A percentile compares a stretch with the other conserved stretches of the same genome.
Conservation (phyloP, 2,888 invertebrate species). For the Nipponacmea schrenckii region DNA sequence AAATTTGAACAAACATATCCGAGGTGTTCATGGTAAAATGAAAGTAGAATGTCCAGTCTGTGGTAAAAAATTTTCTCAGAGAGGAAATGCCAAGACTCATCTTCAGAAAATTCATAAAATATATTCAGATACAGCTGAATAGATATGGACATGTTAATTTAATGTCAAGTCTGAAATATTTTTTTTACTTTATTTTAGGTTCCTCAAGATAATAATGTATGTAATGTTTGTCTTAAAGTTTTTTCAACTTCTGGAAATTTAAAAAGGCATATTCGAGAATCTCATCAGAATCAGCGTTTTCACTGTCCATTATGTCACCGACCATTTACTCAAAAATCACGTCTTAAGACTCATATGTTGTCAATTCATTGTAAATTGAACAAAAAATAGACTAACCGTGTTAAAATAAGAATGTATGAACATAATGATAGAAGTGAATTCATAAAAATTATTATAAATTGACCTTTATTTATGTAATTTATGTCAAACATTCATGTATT, state of each 20-base stretch:
- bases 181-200: no score
- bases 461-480: no score
- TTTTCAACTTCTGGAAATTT: not conserved
- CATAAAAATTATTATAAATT: no score
- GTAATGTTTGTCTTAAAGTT: not conserved
- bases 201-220: no score
- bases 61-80: not conserved
- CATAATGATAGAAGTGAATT: no score
- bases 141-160: no score
- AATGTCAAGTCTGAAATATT: no score
- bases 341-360: not conserved
- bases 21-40: not conserved
- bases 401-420: no score
- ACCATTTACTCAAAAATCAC: slow-evolving; percentile 1
- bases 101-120: not conserved
- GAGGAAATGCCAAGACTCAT: not conserved
- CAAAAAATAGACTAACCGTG: no score
- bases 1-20: not conserved
- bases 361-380: not conserved
- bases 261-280: not conserved
- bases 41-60: not conserved
- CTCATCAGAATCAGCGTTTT: not conserved
- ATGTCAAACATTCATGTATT: no score
- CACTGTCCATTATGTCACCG: not conserved
- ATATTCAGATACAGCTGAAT: no score